A percentile compares a stretch with the other conserved stretches of the same genome.
These are phyloP conservation scores for Odontomachus brunneus DNA, from an alignment of 1,140 invertebrate species.

Conservation along the genomic window DNA sequence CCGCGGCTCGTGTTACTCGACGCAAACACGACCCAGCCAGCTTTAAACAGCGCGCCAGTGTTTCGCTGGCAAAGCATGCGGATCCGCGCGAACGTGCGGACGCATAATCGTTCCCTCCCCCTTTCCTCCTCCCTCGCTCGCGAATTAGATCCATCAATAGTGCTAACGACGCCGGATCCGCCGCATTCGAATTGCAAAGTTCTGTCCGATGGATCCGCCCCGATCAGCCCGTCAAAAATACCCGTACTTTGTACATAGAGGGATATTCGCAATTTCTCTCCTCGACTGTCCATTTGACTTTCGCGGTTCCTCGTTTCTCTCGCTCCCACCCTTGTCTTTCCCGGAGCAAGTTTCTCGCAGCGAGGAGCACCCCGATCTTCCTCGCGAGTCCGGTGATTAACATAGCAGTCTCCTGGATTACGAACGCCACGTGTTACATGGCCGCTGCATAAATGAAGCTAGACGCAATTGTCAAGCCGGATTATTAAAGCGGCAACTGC, in stretches of 20 bases:
- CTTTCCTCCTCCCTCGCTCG: not conserved
- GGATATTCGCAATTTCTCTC: not conserved
- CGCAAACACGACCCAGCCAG: slow-evolving; percentile 23
- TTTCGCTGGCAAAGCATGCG: slow-evolving; percentile 18
- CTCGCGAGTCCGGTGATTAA: slow-evolving; percentile 26
- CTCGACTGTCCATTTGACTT: too few relatives aligned
- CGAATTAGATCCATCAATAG: slow-evolving; percentile 27
- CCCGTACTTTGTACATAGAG: too few relatives aligned
- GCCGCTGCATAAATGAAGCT: slow-evolving; percentile 46
- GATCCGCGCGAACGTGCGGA: slow-evolving; percentile 38
- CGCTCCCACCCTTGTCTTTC: too few relatives aligned
- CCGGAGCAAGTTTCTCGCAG: too few relatives aligned
- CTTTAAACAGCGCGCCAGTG: slow-evolving; percentile 33
- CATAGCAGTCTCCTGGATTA: slow-evolving; percentile 25
- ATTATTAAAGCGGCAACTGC: slow-evolving; percentile 55
- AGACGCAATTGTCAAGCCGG: slow-evolving; percentile 54
- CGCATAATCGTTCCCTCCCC: slow-evolving; percentile 10
- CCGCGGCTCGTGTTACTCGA: slow-evolving; percentile 29
- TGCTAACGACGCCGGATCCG: slow-evolving; percentile 8
- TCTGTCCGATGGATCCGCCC: not conserved
- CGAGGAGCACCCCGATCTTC: slow-evolving; percentile 2
- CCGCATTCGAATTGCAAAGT: not conserved
- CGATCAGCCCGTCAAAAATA: slow-evolving; percentile 1
- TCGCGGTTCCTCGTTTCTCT: too few relatives aligned
- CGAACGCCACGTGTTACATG: slow-evolving; percentile 14